Conservation (phyloP, 2,888 invertebrate species). For the Cancer borealis region DNA sequence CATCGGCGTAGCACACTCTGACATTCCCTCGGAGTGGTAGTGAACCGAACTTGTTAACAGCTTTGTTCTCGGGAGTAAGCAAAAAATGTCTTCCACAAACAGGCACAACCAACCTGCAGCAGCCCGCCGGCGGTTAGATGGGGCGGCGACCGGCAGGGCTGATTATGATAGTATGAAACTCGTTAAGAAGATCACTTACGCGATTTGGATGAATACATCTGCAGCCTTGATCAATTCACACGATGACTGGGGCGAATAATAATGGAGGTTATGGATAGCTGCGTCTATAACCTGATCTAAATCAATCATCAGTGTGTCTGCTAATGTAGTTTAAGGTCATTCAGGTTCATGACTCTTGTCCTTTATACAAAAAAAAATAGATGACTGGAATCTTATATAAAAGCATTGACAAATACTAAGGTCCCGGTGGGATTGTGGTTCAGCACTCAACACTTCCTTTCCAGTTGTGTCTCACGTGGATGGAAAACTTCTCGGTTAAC, state of each 20-base stretch:
- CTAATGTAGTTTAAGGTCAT: not conserved
- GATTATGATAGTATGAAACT: conserved; percentile 10
- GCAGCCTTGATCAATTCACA: not conserved
- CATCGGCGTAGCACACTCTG: conserved; percentile 23
- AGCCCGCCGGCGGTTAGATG: not conserved
- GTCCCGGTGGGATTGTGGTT: not conserved
- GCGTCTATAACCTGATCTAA: not conserved
- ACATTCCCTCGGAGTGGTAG: not conserved
- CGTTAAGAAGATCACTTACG: conserved; percentile 3
- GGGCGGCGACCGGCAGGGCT: not conserved
- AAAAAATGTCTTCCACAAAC: not conserved
- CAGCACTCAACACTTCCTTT: not conserved
- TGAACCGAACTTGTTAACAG: not conserved
- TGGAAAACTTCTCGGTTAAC: not conserved
- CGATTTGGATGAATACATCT: conserved; percentile 15
- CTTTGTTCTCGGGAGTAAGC: not conserved
- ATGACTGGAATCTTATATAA: not conserved
- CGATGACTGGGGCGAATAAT: conserved; percentile 23
- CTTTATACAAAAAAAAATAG: not conserved
- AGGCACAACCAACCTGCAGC: not conserved
- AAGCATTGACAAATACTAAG: not conserved
- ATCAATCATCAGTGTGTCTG: not conserved
- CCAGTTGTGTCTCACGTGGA: not conserved
- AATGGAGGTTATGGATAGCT: conserved; percentile 18
- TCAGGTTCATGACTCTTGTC: not conserved